Base-by-base conservation (phyloP, 2,797 vertebrate species). In the Garrulus glandarius region DNA sequence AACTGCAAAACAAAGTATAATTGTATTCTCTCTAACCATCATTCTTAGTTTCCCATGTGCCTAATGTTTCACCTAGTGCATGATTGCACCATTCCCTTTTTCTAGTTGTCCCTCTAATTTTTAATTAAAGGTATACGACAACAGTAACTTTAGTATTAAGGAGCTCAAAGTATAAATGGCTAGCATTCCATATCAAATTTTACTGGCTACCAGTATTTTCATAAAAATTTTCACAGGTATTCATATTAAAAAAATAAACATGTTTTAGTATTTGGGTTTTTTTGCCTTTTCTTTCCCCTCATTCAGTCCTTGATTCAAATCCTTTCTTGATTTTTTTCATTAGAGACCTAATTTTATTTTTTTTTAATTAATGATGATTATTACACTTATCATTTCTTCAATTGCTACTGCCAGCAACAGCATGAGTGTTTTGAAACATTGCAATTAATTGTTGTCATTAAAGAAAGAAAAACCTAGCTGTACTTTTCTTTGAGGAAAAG, bases 251-350 rank as follows among this genome's bases (percentile, higher is more conserved):
- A 89, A 43, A 27, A 23, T 11, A 53, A 84, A 34, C 5, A 26
- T 9, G 2, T 27, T 65, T 53, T 71, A 55, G 4, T 53, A 6
- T 18, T 75, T 36, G 30, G 32, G 10, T 0, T 0, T 7, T 52
- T 81, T 80, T 71, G 7, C 4, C 15, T 78, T 60, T 39, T 44
- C 5, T 60, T 86, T 24, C 14, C 20, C 7, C 4, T 84, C 4
- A 81, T 46, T 52, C 8, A 36, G 10, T 55, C 15, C 9, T 56
- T 64, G 4, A 52, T 43, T 70, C 14, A 84, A 75, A 56, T 5
- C 29, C 2, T 34, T 56, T 34, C 12, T 43, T 10, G 7, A 8
- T 63, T 64, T 72, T 72, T 89, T 59, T 77, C 32, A 13, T 6
- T n/a, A 67, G 7, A 72, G 2, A 53, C 1, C 2, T 87, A 0